Evolutionary conservation across 2,888 invertebrate species (phyloP).

Genomic region (Sarcophaga rosellei): DNA sequence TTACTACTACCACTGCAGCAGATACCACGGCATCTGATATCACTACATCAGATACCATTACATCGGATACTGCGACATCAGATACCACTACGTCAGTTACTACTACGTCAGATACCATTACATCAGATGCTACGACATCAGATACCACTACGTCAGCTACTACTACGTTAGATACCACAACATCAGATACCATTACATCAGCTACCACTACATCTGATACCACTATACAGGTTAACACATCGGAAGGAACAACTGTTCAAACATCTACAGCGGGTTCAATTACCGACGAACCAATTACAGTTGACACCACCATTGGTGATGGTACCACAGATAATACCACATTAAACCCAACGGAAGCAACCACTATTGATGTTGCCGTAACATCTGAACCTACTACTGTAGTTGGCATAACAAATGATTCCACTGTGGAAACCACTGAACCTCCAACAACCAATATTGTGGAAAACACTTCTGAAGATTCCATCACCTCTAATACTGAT

Average conservation of each 20-base stretch:
- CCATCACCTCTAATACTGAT: too few relatives aligned
- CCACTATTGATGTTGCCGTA: too few relatives aligned
- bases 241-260: conserved; percentile 2
- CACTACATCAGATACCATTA: not conserved
- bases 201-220: too few relatives aligned
- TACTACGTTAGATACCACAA: not conserved
- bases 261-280: too few relatives aligned
- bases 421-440: not conserved
- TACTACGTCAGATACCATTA: not conserved
- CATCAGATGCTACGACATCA: too few relatives aligned
- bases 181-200: not conserved
- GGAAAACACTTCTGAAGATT: not conserved
- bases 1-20: not conserved
- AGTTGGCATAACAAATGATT: too few relatives aligned
- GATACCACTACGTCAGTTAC: not conserved
- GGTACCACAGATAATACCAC: too few relatives aligned
- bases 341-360: too few relatives aligned
- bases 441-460: not conserved
- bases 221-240: too few relatives aligned
- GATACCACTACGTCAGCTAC: too few relatives aligned
- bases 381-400: too few relatives aligned
- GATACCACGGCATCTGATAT: not conserved
- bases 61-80: not conserved
- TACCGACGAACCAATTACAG: not conserved
- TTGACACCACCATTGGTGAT: not conserved